A percentile compares a stretch with the other conserved stretches of the same genome.
Evolutionary conservation across 2,113 vertebrate species (phyloP).

Genomic region (Rattus rattus): DNA sequence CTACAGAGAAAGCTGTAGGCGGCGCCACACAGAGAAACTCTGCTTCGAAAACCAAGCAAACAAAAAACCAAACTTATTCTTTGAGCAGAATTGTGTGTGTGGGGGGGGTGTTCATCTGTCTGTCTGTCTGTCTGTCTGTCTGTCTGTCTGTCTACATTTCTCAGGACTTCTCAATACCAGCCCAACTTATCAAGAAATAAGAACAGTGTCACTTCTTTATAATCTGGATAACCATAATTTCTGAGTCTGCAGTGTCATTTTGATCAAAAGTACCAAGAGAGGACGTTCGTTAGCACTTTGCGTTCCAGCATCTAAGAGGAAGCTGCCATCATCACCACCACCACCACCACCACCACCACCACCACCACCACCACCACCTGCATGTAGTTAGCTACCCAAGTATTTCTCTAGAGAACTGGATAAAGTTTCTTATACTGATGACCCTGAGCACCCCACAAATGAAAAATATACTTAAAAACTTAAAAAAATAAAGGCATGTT

Average conservation of each 20-base stretch:
- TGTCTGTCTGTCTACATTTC: background rate
- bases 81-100: background rate
- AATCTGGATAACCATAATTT: background rate
- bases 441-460: slow-evolving; percentile 35
- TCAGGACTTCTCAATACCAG: background rate
- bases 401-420: slow-evolving; percentile 18
- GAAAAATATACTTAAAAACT: slow-evolving; percentile 51
- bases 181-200: background rate
- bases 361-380: background rate
- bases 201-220: slow-evolving; percentile 30
- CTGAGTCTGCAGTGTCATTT: background rate
- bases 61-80: background rate
- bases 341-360: no score
- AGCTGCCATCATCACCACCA: background rate
- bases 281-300: background rate
- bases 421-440: slow-evolving; percentile 46
- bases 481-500: background rate
- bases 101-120: no score
- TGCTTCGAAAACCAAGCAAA: background rate
- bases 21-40: background rate
- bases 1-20: background rate
- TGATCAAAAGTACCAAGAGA: background rate
- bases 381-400: background rate
- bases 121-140: background rate
- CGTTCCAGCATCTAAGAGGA: background rate